A percentile compares a stretch with the other conserved stretches of the same genome.
These are phyloP conservation scores for Nemoura dubitans DNA, from an alignment of 2,888 invertebrate species.

Conservation along the genomic window DNA sequence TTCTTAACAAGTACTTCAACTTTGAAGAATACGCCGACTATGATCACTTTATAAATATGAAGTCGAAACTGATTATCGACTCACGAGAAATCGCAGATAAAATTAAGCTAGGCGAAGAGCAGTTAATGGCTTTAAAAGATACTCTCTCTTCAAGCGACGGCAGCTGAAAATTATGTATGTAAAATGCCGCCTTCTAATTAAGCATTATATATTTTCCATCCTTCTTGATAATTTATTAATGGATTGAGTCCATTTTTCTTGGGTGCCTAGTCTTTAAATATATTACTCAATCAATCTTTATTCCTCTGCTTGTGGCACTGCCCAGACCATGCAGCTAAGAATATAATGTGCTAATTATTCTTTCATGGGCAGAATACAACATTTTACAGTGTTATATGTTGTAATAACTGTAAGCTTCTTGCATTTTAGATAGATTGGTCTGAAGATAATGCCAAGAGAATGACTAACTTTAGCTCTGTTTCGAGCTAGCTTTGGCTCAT, in stretches of 20 bases:
- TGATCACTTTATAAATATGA: constrained; percentile 86
- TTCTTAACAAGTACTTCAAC: constrained; percentile 76
- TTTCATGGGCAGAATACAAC: background rate
- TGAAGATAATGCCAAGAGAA: background rate
- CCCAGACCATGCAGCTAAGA: constrained; percentile 27
- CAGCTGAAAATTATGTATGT: constrained; percentile 22
- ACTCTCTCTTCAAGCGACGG: constrained; percentile 58
- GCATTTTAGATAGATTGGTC: background rate
- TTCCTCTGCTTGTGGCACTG: constrained; percentile 40
- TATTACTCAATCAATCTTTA: constrained; percentile 33
- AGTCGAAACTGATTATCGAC: constrained; percentile 84
- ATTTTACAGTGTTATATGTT: background rate
- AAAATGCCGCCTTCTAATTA: constrained; percentile 19
- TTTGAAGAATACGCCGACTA: constrained; percentile 81
- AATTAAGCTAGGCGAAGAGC: constrained; percentile 83
- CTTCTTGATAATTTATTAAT: constrained; percentile 33
- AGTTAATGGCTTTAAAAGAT: constrained; percentile 75
- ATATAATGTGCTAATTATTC: constrained; percentile 40
- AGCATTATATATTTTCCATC: background rate
- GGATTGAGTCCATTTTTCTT: constrained; percentile 38
- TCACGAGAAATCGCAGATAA: constrained; percentile 84
- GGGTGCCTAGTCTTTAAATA: constrained; percentile 49
- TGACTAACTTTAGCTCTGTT: background rate
- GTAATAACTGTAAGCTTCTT: background rate
- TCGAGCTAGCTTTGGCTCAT: background rate